Evolutionary conservation across 2,113 vertebrate genomes (phyloP).

Genomic region (Pygoscelis adeliae): DNA sequence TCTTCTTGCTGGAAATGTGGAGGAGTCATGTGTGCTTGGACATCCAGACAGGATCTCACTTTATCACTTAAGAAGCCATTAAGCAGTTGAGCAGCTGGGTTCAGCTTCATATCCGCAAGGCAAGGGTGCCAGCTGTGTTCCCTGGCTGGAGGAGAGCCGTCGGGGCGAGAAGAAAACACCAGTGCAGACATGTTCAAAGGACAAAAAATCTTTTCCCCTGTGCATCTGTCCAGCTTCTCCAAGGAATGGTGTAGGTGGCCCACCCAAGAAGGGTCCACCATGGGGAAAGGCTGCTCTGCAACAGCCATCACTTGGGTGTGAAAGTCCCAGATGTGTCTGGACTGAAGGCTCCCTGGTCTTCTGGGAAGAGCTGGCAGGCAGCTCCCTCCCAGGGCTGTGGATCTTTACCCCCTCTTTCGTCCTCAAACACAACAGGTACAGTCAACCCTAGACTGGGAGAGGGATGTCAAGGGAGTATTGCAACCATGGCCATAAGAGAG

Average conservation of each 20-base stretch:
- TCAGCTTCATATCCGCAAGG: rapidly evolving
- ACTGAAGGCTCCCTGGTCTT: background rate
- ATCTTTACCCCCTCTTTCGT: background rate
- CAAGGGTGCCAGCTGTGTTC: rapidly evolving
- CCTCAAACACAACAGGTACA: background rate
- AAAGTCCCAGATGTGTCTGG: background rate
- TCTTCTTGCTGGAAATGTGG: background rate
- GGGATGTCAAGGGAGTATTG: background rate
- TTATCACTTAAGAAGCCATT: background rate
- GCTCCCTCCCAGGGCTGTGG: background rate
- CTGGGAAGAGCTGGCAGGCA: background rate
- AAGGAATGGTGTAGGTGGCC: background rate
- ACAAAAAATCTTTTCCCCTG: background rate
- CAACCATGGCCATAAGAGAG: background rate
- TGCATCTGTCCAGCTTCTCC: background rate
- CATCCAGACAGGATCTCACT: background rate
- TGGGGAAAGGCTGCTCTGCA: background rate
- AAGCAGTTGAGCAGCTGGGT: background rate
- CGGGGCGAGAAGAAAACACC: rapidly evolving
- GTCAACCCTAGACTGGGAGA: background rate
- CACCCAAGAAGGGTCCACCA: background rate
- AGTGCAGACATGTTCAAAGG: rapidly evolving
- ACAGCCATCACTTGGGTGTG: background rate
- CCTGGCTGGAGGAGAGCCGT: background rate
- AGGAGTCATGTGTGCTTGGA: background rate